Conservation (phyloP, 2,888 invertebrate genomes). For the Nematopogon swammerdamellus region DNA sequence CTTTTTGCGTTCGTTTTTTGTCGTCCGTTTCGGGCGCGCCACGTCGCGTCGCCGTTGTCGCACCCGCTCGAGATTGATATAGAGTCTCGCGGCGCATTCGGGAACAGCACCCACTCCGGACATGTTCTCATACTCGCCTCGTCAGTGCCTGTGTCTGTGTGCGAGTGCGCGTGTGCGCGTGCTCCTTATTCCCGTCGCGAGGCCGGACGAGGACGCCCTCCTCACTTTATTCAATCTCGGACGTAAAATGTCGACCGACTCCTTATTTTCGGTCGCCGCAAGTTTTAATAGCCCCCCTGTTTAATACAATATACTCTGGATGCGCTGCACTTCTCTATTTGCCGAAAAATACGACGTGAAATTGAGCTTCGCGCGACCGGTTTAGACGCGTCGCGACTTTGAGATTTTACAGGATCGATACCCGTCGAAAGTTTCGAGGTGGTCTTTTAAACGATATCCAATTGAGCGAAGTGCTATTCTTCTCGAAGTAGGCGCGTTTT, state of each 20-base stretch:
- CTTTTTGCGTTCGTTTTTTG: constrained; percentile 11
- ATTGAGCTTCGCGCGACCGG: background rate
- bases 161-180: no score
- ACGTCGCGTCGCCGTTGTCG: constrained; percentile 31
- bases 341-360: background rate
- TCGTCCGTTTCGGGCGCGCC: constrained; percentile 26
- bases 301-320: constrained; percentile 14
- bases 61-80: constrained; percentile 43
- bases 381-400: no score
- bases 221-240: constrained; percentile 42
- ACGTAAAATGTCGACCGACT: constrained; percentile 27
- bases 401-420: no score
- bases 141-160: constrained; percentile 2
- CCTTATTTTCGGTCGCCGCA: constrained; percentile 39
- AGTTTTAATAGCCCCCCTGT: constrained; percentile 21
- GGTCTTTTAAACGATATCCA: no score
- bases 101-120: constrained; percentile 27
- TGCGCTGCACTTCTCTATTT: background rate
- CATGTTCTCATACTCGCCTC: constrained; percentile 9
- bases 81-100: constrained; percentile 33
- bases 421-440: no score
- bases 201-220: constrained; percentile 15
- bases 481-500: no score
- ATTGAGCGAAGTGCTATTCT: no score
- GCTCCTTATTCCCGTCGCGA: no score